Evolutionary conservation across 1,140 invertebrate species (phyloP), one percentile per base, ranked within the genome.

Genomic region (Pseudachorutes palmiensis): DNA sequence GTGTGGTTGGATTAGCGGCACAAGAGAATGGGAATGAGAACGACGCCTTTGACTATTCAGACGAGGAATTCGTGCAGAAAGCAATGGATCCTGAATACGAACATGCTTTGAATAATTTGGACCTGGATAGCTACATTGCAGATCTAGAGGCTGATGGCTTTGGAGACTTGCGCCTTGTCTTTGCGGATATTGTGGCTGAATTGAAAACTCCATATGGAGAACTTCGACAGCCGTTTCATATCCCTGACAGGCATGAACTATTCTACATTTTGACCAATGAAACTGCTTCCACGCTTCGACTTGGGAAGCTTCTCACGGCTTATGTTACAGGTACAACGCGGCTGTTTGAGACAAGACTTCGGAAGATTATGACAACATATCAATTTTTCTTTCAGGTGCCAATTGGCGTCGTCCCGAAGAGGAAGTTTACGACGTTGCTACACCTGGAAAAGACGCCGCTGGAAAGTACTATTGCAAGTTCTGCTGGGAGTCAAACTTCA

Each of bases 231-330:
- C 81, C 88, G 0, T 98, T 90, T 77, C 79, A 83, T 65, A 85
- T 90, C 24, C 85, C 91, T 0, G 89, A 87, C 58, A 80, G 87
- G 1, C 92, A 95, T 74, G 90, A 95, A 76, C 76, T 94, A 28
- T 98, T 98, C 76, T 91, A 97, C 76, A 88, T 97, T 80, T 78
- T 98, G 0, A 97, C 94, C 0, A 97, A 97, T 79, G 95, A 98
- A 81, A 91, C 89, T 0, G 92, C 92, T 0, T 91, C 97, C 74
- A 93, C 92, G 0, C 95, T 98, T 75, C 94, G 90, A 76, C 87
- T 94, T 58, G 95, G 95, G 55, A 92, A 92, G 80, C 82, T 93
- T 24, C 12, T 55, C 12, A 55, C 24, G 77, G 83, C 92, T 1
- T 79, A 88, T 58, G 87, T 88, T 5, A 33, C 5, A 2, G 28